Base-by-base conservation (phyloP, 1,140 invertebrate species). In the Maconellicoccus hirsutus region DNA sequence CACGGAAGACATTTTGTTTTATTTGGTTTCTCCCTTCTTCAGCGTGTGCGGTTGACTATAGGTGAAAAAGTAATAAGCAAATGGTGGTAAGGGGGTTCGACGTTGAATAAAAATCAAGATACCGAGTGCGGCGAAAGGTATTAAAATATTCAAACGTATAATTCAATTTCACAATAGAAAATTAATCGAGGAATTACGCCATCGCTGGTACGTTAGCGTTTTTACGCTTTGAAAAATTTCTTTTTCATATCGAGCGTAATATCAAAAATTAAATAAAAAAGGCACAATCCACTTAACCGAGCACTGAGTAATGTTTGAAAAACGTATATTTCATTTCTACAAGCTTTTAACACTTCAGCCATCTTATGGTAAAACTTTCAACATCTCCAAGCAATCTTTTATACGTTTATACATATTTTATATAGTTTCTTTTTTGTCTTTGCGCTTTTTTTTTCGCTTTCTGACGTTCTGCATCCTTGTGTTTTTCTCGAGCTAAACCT, bases 261-360 rank as follows among this genome's bases (percentile, higher is more conserved):
- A 52, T 52, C 12, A 52, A 52, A 52, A 52, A 52, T 52, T 52
- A 52, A 52, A 52, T 52, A 52, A 52, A 52, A 52, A 52, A 33
- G 29, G 42, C 42, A 19, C 42, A 52, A 52, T 19, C 42, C 42
- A 52, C 42, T 52, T 52, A 52, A 52, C 42, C 42, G n/a, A 52
- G n/a, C n/a, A 52, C 42, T 52, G 42, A 52, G 42, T 52, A 52
- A 52, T 52, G 42, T 52, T 52, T 52, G 42, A 52, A 52, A 52
- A 52, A 52, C 42, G 42, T 52, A 52, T 52, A 52, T 52, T 52
- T 52, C 42, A 52, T 52, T 52, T 52, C 42, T 52, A 52, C 42
- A 52, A 52, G 42, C 42, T 52, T 52, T 52, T 52, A 52, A 52
- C 42, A 52, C 42, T 52, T 52, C 42, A 52, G 42, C 42, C 42